These are phyloP conservation scores for Drosophila histrio DNA, from an alignment of 2,888 invertebrate genomes.

Conservation along the genomic window DNA sequence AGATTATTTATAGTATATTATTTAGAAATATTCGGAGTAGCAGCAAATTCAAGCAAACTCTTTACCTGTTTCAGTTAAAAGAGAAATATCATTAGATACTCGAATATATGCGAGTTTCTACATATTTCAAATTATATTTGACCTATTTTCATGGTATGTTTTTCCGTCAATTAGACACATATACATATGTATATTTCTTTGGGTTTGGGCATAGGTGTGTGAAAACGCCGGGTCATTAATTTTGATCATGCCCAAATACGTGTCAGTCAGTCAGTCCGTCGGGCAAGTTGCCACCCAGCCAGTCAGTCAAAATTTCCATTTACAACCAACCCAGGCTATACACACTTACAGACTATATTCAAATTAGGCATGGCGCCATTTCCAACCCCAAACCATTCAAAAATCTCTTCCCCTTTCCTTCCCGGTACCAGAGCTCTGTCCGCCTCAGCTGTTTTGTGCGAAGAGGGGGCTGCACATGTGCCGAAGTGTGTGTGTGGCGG, in stretches of 20 bases:
- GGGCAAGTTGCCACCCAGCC: slow-evolving; percentile 43
- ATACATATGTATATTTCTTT: slow-evolving; percentile 14
- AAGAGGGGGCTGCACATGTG: slow-evolving; percentile 57
- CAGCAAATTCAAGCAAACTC: not conserved
- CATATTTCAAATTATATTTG: slow-evolving; percentile 30
- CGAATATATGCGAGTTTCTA: not conserved
- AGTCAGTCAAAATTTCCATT: slow-evolving; percentile 58
- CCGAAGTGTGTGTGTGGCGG: slow-evolving; percentile 64
- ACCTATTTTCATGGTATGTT: slow-evolving; percentile 51
- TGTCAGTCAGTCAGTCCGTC: slow-evolving; percentile 66
- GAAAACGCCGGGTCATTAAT: slow-evolving; percentile 78
- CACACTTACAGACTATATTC: slow-evolving; percentile 56
- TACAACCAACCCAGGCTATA: slow-evolving; percentile 46
- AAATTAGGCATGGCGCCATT: slow-evolving; percentile 71
- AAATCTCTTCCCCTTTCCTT: slow-evolving; percentile 24
- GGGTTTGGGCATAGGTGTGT: slow-evolving; percentile 42
- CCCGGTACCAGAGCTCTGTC: slow-evolving; percentile 26
- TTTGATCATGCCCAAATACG: slow-evolving; percentile 78
- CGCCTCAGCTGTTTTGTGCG: slow-evolving; percentile 27
- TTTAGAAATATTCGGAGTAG: not conserved
- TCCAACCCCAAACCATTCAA: slow-evolving; percentile 32
- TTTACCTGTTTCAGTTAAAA: not conserved
- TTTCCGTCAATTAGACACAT: slow-evolving; percentile 35
- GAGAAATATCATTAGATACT: not conserved
- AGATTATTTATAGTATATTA: not conserved